A percentile compares a stretch with the other conserved stretches of the same genome.
phyloP scores from a whole-genome alignment of 2,888 invertebrate species.

The Strigamia crassipes region DNA sequence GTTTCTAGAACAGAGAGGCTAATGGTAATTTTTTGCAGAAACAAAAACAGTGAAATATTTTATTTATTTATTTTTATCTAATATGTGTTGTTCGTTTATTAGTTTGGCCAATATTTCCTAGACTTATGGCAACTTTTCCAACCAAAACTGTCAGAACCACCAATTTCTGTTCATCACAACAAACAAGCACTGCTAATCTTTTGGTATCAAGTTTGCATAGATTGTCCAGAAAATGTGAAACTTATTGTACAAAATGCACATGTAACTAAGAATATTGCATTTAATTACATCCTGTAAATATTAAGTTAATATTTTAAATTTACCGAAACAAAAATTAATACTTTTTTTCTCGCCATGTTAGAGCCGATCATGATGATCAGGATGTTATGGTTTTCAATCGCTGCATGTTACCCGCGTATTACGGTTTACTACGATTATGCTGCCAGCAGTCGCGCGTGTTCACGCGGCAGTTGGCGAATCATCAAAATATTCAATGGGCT shows the following conservation, averaged over 20 bases:
- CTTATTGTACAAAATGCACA: slow-evolving; percentile 83
- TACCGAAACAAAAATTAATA: no score
- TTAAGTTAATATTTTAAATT: background rate
- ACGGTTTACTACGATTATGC: slow-evolving; percentile 81
- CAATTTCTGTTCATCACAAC: slow-evolving; percentile 92
- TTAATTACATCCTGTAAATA: slow-evolving; percentile 92
- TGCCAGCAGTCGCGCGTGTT: slow-evolving; percentile 86
- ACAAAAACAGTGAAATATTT: background rate
- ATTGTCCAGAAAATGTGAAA: slow-evolving; percentile 91
- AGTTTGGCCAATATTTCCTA: slow-evolving; percentile 90
- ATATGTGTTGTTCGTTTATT: slow-evolving; percentile 49
- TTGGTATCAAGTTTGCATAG: slow-evolving; percentile 91
- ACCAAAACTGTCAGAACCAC: slow-evolving; percentile 90
- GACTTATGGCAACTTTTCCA: slow-evolving; percentile 94
- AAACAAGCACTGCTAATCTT: slow-evolving; percentile 90
- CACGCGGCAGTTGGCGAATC: slow-evolving; percentile 82
- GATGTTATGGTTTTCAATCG: slow-evolving; percentile 93
- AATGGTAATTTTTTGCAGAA: slow-evolving; percentile 68
- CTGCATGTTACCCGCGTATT: slow-evolving; percentile 83
- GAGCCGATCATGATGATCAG: slow-evolving; percentile 95
- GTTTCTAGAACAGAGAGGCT: slow-evolving; percentile 87
- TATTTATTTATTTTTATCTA: slow-evolving; percentile 8
- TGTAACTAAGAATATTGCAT: slow-evolving; percentile 91
- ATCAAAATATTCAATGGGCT: slow-evolving; percentile 96
- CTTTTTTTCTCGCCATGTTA: slow-evolving; percentile 57